Conservation (phyloP, 2,113 vertebrate species). For the Phalacrocorax carbo region DNA sequence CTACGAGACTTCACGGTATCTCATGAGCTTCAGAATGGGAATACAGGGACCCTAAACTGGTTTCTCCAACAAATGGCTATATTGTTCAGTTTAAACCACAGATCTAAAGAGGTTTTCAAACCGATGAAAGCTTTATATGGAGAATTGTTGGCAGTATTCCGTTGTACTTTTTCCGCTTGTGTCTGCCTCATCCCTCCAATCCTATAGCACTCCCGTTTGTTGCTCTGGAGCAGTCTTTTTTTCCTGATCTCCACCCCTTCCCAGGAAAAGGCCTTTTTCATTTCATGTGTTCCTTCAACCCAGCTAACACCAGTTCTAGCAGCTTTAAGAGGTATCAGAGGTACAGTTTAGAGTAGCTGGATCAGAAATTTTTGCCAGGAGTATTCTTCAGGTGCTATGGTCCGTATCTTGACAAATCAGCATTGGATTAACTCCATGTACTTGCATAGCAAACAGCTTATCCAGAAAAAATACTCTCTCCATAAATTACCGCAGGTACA, state of each 20-base stretch:
- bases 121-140: neutral
- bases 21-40: neutral
- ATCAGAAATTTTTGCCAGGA: neutral
- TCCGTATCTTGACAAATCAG: neutral
- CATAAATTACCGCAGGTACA: neutral
- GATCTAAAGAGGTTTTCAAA: neutral
- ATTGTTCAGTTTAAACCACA: neutral
- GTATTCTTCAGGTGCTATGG: conserved; percentile 16
- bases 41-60: neutral
- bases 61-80: neutral
- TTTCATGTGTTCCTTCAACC: neutral
- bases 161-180: neutral
- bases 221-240: neutral
- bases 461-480: neutral
- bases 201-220: neutral
- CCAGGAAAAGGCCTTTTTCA: neutral
- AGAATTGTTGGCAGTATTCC: neutral
- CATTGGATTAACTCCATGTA: neutral
- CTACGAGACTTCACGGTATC: neutral
- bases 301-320: neutral
- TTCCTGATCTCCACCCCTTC: neutral
- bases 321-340: neutral
- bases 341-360: neutral
- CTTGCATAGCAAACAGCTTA: neutral
- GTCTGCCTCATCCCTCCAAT: neutral